Evolutionary conservation across 2,797 vertebrate species (phyloP), one percentile per base, ranked within the genome.

Genomic region (Typhlichthys subterraneus): DNA sequence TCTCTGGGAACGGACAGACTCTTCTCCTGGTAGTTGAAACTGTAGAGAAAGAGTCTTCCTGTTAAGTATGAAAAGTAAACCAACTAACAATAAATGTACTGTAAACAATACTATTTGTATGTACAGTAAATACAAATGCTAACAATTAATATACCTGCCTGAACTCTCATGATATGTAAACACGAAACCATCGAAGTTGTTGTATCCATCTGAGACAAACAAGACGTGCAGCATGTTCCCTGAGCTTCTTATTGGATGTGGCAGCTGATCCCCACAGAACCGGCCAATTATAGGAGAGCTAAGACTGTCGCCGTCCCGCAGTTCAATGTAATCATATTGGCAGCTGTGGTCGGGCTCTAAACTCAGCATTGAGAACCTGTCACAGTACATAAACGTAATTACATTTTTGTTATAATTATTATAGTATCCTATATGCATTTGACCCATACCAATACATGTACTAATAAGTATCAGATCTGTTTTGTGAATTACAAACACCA

Each of bases 161-260:
- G 94, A 93, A 85, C 90, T 88, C 91, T 96, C 93, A 85, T 94
- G 97, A 15, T 29, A 29, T 29, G 91, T 78, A 1, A 94, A 90
- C 71, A 93, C 94, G 89, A 97, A 98, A 38, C 95, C 95, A 51
- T 97, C 94, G n/a, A 95, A 95, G 80, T 94, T 97, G 86, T 96
- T 95, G 64, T 94, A 96, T 65, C 96, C 95, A 45, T 96, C 95
- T 0, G 96, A 97, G 49, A 85, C 86, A 84, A 98, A 98, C 60
- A 94, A 92, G 71, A 96, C 59, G 52, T 96, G 95, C 57, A 96
- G 78, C 0, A 86, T 63, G 66, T 92, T 89, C 7, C 94, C 91
- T 0, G 91, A 90, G 87, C 94, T 96, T 73, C 73, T 87, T 50
- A 96, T 85, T 12, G 93, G 92, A 55, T 88, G 86, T 0, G 94